phyloP scores from a whole-genome alignment of 2,113 vertebrate species.

The Marcusenius ussheri region DNA sequence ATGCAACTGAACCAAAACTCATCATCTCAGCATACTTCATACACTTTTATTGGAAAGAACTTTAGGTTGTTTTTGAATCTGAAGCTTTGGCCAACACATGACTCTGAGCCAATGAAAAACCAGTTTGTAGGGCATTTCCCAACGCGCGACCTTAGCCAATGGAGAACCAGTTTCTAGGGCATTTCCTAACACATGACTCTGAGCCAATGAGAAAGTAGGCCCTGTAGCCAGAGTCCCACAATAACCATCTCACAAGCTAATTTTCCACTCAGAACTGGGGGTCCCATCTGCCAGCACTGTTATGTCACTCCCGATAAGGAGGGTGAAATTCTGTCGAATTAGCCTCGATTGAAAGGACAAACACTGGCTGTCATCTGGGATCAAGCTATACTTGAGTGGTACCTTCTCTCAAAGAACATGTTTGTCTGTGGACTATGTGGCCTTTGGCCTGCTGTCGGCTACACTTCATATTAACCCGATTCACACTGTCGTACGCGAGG shows the following conservation, averaged over 20 bases:
- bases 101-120: background rate
- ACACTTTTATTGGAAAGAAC: background rate
- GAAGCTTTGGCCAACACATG: background rate
- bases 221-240: background rate
- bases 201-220: background rate
- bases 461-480: background rate
- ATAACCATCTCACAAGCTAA: background rate
- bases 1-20: background rate
- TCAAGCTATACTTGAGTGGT: background rate
- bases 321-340: background rate
- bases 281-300: background rate
- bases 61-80: background rate
- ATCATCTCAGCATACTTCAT: background rate
- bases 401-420: background rate
- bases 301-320: background rate
- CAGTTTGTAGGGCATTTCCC: background rate
- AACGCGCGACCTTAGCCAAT: background rate
- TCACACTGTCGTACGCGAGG: background rate
- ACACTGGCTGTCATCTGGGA: background rate
- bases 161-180: background rate
- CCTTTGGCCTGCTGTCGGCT: background rate
- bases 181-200: background rate
- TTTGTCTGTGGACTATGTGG: background rate
- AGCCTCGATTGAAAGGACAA: background rate
- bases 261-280: background rate